A percentile compares a stretch with the other conserved stretches of the same genome.
These are phyloP conservation scores for Altica lythri DNA, from an alignment of 2,888 invertebrate genomes.

Conservation along the genomic window DNA sequence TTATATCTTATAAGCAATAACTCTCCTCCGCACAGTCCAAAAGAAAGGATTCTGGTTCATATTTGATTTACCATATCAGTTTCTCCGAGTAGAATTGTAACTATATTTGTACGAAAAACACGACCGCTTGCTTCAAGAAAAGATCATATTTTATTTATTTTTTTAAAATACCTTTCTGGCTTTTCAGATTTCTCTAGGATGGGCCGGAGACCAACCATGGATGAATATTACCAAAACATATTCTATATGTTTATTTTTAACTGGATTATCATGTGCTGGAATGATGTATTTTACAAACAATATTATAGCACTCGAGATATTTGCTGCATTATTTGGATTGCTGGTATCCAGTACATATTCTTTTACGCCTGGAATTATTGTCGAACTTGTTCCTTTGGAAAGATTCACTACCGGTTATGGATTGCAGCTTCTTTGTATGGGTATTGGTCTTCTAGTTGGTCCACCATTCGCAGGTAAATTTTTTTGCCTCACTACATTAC, in stretches of 20 bases:
- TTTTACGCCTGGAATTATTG: conserved; percentile 88
- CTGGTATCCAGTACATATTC: conserved; percentile 92
- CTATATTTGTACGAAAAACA: too few relatives aligned
- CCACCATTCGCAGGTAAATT: conserved; percentile 84
- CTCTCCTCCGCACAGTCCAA: too few relatives aligned
- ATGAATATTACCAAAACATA: conserved; percentile 80
- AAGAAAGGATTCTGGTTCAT: too few relatives aligned
- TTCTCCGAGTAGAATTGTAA: too few relatives aligned
- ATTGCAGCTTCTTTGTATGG: conserved; percentile 85
- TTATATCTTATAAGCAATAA: too few relatives aligned
- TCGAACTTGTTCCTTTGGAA: conserved; percentile 86
- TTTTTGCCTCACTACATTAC: too few relatives aligned
- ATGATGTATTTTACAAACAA: conserved; percentile 59
- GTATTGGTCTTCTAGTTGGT: conserved; percentile 89
- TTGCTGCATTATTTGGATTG: conserved; percentile 76
- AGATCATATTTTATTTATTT: too few relatives aligned
- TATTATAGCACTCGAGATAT: conserved; percentile 53
- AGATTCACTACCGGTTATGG: conserved; percentile 93
- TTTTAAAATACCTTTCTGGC: conserved; percentile 19
- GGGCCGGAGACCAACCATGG: conserved; percentile 82
- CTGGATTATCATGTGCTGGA: conserved; percentile 66
- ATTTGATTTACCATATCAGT: too few relatives aligned
- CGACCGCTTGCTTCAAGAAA: too few relatives aligned
- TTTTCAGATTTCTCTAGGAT: conserved; percentile 77
- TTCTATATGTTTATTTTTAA: conserved; percentile 74